These are phyloP conservation scores for Pachypanchax playfairii DNA, from an alignment of 2,113 vertebrate species.

Conservation along the genomic window DNA sequence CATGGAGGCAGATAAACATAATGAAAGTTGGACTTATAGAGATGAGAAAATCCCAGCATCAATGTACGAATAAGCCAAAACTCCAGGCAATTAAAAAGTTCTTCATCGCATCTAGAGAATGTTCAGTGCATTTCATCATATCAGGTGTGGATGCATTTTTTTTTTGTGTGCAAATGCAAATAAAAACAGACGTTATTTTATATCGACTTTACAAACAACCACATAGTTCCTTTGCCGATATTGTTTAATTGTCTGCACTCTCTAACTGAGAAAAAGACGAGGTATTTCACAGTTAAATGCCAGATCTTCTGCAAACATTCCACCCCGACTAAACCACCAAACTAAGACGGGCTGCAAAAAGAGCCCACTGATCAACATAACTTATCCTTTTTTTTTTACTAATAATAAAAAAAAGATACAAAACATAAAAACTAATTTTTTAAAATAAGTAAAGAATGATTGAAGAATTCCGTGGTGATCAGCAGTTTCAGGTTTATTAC, in stretches of 20 bases:
- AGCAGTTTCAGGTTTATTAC: slow-evolving; percentile 86
- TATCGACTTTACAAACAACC: background rate
- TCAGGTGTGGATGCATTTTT: too few relatives aligned
- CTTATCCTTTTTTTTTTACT: too few relatives aligned
- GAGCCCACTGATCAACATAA: background rate
- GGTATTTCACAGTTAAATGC: slow-evolving; percentile 78
- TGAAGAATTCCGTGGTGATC: slow-evolving; percentile 19
- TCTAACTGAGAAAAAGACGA: slow-evolving; percentile 64
- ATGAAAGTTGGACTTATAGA: background rate
- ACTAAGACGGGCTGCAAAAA: background rate
- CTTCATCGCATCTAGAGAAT: background rate
- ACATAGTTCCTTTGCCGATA: slow-evolving; percentile 3
- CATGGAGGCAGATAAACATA: slow-evolving; percentile 14
- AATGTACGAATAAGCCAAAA: background rate
- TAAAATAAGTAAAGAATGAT: slow-evolving; percentile 11
- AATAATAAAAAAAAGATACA: background rate
- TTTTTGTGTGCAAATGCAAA: too few relatives aligned
- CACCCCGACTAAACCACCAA: slow-evolving; percentile 30
- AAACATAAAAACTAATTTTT: background rate
- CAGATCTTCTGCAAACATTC: slow-evolving; percentile 79
- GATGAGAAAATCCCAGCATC: background rate
- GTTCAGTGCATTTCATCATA: background rate
- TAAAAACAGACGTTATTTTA: too few relatives aligned
- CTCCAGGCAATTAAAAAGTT: background rate
- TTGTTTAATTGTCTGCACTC: slow-evolving; percentile 22